Evolutionary conservation across 2,797 vertebrate genomes (phyloP).

Genomic region (Phalanger gymnotis): DNA sequence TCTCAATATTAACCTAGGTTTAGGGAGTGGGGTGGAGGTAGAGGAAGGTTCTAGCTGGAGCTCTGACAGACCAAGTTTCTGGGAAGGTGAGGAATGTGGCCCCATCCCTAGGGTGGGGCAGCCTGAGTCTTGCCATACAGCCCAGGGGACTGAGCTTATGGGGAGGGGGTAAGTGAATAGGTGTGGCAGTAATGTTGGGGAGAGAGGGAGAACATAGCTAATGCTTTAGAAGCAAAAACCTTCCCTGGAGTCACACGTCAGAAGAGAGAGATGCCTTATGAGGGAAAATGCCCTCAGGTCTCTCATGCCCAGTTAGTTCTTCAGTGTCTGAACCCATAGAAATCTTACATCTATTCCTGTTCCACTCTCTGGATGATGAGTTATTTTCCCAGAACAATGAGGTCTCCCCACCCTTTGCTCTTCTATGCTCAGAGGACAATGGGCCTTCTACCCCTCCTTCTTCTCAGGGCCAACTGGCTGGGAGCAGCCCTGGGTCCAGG

Average conservation of each 20-base stretch:
- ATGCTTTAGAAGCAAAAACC: neutral
- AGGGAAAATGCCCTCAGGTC: neutral
- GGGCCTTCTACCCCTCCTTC: neutral
- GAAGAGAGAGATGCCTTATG: neutral
- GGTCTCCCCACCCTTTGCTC: neutral
- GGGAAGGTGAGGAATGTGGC: neutral
- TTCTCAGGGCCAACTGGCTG: neutral
- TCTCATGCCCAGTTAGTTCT: neutral
- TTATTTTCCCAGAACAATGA: neutral
- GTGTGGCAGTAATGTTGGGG: neutral
- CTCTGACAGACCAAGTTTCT: neutral
- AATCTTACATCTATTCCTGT: neutral
- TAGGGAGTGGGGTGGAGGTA: neutral
- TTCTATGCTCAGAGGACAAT: neutral
- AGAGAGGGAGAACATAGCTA: neutral
- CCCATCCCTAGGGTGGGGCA: neutral
- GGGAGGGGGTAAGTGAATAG: neutral
- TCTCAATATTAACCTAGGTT: neutral
- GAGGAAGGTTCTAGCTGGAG: neutral
- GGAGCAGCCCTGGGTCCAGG: neutral
- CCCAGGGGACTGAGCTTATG: neutral
- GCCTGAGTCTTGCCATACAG: neutral
- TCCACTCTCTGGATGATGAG: neutral
- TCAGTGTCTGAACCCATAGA: neutral
- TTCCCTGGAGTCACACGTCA: neutral